Evolutionary conservation across 2,113 vertebrate genomes (phyloP).

Genomic region (Esox niger): DNA sequence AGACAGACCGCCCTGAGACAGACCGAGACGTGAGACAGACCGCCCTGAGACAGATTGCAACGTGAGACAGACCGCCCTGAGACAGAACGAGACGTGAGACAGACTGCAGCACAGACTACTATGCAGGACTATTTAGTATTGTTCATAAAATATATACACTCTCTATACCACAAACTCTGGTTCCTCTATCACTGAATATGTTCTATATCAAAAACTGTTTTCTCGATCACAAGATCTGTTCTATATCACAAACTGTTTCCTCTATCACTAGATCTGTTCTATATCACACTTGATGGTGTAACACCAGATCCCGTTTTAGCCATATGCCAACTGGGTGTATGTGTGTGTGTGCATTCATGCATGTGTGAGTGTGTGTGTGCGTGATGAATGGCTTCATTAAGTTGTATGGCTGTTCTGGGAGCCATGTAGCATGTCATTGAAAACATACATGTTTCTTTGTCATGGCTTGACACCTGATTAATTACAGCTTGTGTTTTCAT

Average conservation of each 20-base stretch:
- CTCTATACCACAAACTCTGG: no score
- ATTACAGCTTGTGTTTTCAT: background rate
- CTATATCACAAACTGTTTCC: no score
- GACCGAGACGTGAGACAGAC: background rate
- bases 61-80: background rate
- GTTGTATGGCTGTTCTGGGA: conserved; percentile 20
- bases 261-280: no score
- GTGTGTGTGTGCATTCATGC: background rate
- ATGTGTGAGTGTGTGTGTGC: conserved; percentile 11
- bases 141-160: no score
- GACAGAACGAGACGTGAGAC: background rate
- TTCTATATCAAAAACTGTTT: conserved; percentile 17
- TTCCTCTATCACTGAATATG: background rate
- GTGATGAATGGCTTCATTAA: conserved; percentile 57
- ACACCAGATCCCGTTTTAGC: background rate
- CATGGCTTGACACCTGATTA: conserved; percentile 7
- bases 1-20: background rate
- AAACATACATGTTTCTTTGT: conserved; percentile 6
- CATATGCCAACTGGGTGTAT: background rate
- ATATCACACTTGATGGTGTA: no score
- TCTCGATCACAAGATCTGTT: conserved; percentile 1
- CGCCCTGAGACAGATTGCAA: no score
- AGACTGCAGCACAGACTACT: no score
- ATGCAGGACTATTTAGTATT: no score
- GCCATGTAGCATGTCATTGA: conserved; percentile 21